Evolutionary conservation across 2,113 vertebrate species (phyloP).

Genomic region (Takifugu flavidus): DNA sequence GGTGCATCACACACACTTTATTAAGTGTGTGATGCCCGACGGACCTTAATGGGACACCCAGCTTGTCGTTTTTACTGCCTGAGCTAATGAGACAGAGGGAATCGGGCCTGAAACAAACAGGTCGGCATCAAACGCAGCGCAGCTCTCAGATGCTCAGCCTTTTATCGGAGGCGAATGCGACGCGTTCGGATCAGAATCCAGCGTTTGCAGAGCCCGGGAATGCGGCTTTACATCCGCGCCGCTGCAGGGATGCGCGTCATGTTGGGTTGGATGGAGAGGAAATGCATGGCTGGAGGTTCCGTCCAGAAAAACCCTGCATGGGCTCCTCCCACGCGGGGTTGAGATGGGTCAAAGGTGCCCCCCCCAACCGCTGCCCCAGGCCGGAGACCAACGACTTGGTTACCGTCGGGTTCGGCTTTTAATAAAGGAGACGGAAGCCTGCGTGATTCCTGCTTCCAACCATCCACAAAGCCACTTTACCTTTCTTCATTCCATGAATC

Average conservation of each 20-base stretch:
- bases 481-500: no score
- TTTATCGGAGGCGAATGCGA: conserved; percentile 59
- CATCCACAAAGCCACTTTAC: no score
- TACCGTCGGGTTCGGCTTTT: background rate
- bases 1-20: conserved; percentile 13
- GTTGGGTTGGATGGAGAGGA: conserved; percentile 58
- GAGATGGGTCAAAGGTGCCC: conserved; percentile 44
- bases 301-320: conserved; percentile 53
- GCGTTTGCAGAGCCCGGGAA: conserved; percentile 49
- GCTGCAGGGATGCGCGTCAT: conserved; percentile 67
- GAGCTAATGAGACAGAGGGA: conserved; percentile 17
- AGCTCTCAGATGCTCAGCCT: conserved; percentile 31
- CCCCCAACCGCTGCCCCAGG: conserved; percentile 15
- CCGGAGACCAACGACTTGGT: no score
- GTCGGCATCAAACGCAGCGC: background rate
- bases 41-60: conserved; percentile 18
- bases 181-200: conserved; percentile 57
- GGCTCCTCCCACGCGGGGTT: conserved; percentile 29
- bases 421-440: no score
- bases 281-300: conserved; percentile 52
- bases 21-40: conserved; percentile 18
- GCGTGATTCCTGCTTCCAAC: no score
- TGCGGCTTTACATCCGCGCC: conserved; percentile 58
- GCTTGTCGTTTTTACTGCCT: conserved; percentile 22
- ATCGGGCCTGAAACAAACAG: conserved; percentile 26